Percentiles rank a stretch among this genome's conserved stretches.
Evolutionary conservation across 2,888 invertebrate species (phyloP).

Genomic region (Nomada ferruginata): DNA sequence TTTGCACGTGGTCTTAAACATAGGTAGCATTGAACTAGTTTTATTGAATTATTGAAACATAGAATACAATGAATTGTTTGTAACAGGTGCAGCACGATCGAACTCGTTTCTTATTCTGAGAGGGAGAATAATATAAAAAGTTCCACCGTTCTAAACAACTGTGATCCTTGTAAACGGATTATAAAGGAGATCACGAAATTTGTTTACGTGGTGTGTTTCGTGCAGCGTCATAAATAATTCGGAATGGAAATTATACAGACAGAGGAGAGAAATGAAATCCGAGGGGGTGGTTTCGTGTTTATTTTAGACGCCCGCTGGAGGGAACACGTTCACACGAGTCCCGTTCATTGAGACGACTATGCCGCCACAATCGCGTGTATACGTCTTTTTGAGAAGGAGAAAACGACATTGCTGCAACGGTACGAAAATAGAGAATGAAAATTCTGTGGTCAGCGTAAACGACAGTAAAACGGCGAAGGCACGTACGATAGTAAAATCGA

Average conservation of each 20-base stretch:
- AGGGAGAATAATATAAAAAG: neutral
- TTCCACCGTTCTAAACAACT: neutral
- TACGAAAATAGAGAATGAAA: constrained; percentile 78
- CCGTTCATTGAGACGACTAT: constrained; percentile 43
- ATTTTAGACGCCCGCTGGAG: constrained; percentile 38
- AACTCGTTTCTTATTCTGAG: too few relatives aligned
- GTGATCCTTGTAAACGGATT: constrained; percentile 15
- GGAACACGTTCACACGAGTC: constrained; percentile 13
- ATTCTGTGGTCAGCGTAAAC: constrained; percentile 71
- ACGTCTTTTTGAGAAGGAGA: constrained; percentile 32
- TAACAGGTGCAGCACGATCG: neutral
- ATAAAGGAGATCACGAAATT: neutral
- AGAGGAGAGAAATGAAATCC: neutral
- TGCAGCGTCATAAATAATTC: constrained; percentile 14
- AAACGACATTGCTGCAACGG: constrained; percentile 49
- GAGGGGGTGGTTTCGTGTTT: constrained; percentile 27
- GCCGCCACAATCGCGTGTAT: constrained; percentile 24
- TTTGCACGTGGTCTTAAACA: too few relatives aligned
- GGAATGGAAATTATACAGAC: neutral
- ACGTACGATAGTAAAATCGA: constrained; percentile 50
- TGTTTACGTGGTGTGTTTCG: constrained; percentile 4
- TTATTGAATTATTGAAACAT: too few relatives aligned
- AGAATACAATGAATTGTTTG: too few relatives aligned
- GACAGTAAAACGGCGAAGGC: constrained; percentile 70
- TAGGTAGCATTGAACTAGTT: too few relatives aligned